These are phyloP conservation scores for Lutraria rhynchaena DNA, from an alignment of 1,140 invertebrate genomes.

Conservation along the genomic window DNA sequence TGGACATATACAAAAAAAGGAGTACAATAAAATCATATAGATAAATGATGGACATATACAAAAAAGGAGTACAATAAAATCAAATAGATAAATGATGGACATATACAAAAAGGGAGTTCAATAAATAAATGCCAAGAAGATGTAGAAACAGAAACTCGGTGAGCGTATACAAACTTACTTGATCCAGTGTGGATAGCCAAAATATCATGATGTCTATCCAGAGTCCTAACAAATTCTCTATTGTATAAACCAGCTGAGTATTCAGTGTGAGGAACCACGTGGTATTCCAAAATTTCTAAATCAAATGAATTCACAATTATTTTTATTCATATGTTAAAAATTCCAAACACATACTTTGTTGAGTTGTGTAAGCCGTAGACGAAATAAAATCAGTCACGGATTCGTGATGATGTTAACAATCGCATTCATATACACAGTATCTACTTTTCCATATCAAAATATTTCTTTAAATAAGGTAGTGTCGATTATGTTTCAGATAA, in stretches of 20 bases:
- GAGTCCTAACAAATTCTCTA: background rate
- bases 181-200: background rate
- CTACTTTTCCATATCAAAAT: background rate
- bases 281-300: conserved; percentile 13
- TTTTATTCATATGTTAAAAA: background rate
- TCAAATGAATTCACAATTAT: background rate
- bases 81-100: too few species aligned
- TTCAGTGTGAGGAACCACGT: conserved; percentile 1
- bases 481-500: too few species aligned
- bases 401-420: background rate
- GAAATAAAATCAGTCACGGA: background rate
- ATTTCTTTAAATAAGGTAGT: too few species aligned
- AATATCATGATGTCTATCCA: background rate
- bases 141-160: too few species aligned
- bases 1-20: too few species aligned
- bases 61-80: too few species aligned
- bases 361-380: background rate
- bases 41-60: too few species aligned
- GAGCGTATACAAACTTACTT: background rate
- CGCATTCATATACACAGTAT: background rate
- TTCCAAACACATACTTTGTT: background rate
- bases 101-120: too few species aligned
- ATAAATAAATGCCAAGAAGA: too few species aligned
- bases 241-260: conserved; percentile 1
- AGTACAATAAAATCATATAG: too few species aligned